These are phyloP conservation scores for Toxotes lorentzi DNA, from an alignment of 2,797 vertebrate genomes.

Conservation along the genomic window DNA sequence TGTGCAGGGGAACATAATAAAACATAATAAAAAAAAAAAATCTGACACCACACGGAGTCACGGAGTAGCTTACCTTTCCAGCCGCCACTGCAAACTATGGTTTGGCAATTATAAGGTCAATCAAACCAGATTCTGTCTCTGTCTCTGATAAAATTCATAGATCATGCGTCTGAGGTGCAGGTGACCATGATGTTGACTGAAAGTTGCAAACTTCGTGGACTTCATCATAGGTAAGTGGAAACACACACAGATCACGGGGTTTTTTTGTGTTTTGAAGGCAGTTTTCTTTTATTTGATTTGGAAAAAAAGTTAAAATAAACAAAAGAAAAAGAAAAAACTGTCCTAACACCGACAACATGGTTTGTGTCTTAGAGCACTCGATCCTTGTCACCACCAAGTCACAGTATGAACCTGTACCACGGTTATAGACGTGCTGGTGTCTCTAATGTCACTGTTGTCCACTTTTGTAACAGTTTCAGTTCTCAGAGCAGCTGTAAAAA, in stretches of 20 bases:
- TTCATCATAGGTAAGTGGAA: slow-evolving; percentile 94
- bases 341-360: background rate
- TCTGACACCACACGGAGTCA: background rate
- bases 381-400: background rate
- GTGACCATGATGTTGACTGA: slow-evolving; percentile 99
- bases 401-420: background rate
- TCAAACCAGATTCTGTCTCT: slow-evolving; percentile 28
- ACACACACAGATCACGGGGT: background rate
- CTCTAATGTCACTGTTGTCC: background rate
- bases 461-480: background rate
- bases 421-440: background rate
- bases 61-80: background rate
- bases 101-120: background rate
- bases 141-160: slow-evolving; percentile 75
- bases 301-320: background rate
- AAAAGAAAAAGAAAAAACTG: background rate
- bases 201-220: slow-evolving; percentile 97
- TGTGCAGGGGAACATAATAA: slow-evolving; percentile 22
- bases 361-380: background rate
- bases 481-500: background rate
- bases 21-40: slow-evolving; percentile 6
- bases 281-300: background rate
- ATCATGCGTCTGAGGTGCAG: slow-evolving; percentile 97
- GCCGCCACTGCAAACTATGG: background rate
- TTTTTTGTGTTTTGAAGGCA: background rate